phyloP scores from a whole-genome alignment of 2,888 invertebrate genomes.

The Himalopsyche tibetana region DNA sequence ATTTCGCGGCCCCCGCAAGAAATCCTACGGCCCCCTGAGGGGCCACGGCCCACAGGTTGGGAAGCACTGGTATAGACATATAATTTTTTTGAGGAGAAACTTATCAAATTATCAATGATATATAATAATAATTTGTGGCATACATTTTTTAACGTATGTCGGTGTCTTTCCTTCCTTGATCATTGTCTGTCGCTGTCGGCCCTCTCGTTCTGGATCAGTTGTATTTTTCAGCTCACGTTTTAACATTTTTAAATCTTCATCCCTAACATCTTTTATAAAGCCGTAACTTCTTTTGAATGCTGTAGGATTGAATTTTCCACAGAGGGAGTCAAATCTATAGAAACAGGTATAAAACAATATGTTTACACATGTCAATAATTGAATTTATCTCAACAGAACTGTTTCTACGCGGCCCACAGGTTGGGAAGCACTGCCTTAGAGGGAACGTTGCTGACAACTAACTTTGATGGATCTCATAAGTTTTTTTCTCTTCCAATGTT shows the following conservation, averaged over 20 bases:
- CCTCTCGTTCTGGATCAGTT: slow-evolving; percentile 79
- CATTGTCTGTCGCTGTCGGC: slow-evolving; percentile 78
- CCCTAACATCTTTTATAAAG: slow-evolving; percentile 84
- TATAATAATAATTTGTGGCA: slow-evolving; percentile 66
- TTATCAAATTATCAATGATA: too few relatives aligned
- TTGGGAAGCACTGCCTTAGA: too few relatives aligned
- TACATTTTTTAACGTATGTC: slow-evolving; percentile 85
- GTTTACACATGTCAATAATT: not conserved
- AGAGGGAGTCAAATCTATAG: slow-evolving; percentile 89
- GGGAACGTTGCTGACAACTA: too few relatives aligned
- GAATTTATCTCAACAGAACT: too few relatives aligned
- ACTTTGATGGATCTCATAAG: too few relatives aligned
- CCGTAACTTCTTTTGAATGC: slow-evolving; percentile 86
- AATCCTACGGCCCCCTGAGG: too few relatives aligned
- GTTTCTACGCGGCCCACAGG: too few relatives aligned
- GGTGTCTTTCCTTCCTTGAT: slow-evolving; percentile 84
- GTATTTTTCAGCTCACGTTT: slow-evolving; percentile 79
- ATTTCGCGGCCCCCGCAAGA: too few relatives aligned
- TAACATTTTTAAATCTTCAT: slow-evolving; percentile 82
- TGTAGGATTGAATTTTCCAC: slow-evolving; percentile 86
- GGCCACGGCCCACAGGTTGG: too few relatives aligned
- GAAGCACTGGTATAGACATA: too few relatives aligned
- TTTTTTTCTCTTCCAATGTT: too few relatives aligned
- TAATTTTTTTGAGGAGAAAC: too few relatives aligned
- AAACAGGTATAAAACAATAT: slow-evolving; percentile 61